phyloP scores from a whole-genome alignment of 2,888 invertebrate genomes.

The Thecophora atra region DNA sequence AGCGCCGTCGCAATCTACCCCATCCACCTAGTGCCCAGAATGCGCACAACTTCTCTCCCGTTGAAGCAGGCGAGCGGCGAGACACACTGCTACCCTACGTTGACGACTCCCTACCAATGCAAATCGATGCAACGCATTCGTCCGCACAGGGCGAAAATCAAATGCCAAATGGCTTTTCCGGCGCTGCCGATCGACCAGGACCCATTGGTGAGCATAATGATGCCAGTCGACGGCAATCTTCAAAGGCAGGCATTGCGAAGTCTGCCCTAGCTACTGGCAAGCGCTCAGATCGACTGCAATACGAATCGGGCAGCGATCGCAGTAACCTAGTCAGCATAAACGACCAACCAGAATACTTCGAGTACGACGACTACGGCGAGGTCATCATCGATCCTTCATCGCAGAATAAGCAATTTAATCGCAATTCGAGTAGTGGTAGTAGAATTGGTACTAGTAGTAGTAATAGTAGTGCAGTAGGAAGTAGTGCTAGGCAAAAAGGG shows the following conservation, averaged over 20 bases:
- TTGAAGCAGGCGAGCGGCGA: slow-evolving; percentile 49
- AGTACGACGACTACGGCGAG: slow-evolving; percentile 62
- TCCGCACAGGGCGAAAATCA: slow-evolving; percentile 44
- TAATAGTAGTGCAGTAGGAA: slow-evolving; percentile 44
- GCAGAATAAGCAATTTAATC: slow-evolving; percentile 41
- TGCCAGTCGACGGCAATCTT: slow-evolving; percentile 41
- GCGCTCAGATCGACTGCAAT: slow-evolving; percentile 48
- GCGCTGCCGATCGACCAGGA: slow-evolving; percentile 48
- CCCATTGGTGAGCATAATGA: slow-evolving; percentile 50
- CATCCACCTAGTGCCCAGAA: slow-evolving; percentile 64
- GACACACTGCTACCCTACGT: slow-evolving; percentile 43
- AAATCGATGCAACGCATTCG: slow-evolving; percentile 44
- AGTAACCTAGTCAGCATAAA: slow-evolving; percentile 68
- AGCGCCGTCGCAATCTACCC: slow-evolving; percentile 60
- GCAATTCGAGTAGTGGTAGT: slow-evolving; percentile 43
- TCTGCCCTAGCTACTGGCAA: slow-evolving; percentile 38
- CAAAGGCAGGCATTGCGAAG: slow-evolving; percentile 46
- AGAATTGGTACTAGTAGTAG: slow-evolving; percentile 50
- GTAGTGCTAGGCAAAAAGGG: slow-evolving; percentile 63
- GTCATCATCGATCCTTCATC: slow-evolving; percentile 3
- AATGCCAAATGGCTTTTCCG: slow-evolving; percentile 42
- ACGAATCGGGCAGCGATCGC: slow-evolving; percentile 54
- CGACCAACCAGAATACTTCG: slow-evolving; percentile 68
- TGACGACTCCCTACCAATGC: slow-evolving; percentile 44
- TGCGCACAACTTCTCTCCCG: slow-evolving; percentile 63